Base-by-base conservation (phyloP, 2,888 invertebrate species). In the Seladonia tumulorum region DNA sequence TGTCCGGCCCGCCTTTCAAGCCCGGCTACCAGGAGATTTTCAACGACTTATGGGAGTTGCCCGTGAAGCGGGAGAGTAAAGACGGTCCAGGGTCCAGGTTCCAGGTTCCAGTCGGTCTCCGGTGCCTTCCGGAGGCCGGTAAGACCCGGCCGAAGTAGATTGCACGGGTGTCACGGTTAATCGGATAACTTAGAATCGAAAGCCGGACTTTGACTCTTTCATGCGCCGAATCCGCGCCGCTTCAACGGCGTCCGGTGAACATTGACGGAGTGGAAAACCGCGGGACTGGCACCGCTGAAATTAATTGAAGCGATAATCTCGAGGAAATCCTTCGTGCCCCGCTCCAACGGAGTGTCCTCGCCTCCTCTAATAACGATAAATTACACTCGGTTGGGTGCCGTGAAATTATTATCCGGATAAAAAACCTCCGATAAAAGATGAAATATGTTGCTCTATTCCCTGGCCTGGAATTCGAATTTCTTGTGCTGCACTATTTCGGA, bases 81-180 rank as follows among this genome's bases (percentile, higher is more conserved):
- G 79, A 79, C 75, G 78, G 57, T 12, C 82, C 22, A 2, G 66
- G 47, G 63, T 45, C 12, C 79, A 82, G 84, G n/a, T 57, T 45
- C 12, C 79, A 82, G 84, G n/a, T 57, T 29, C 29, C 63, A 16
- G 63, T 63, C 63, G 18, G 29, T 29, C 29, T 8, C 8, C 79
- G 81, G 85, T 39, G 83, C 85, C 85, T 83, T 88, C 76, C 81
- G 87, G 77, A 85, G 83, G 68, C 81, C 81, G 76, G 84, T 89
- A 87, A 83, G 84, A 83, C 81, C 83, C 86, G 83, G 80, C 80
- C 80, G 87, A 90, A 91, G 91, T 90, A 90, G 91, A 90, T 92
- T 92, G 92, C 90, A 92, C 92, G 91, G 92, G 89, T 92, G 91
- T 93, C 92, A 91, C 90, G 89, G 86, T 90, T 93, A 93, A 93